These are phyloP conservation scores for Rhamnusium bicolor DNA, from an alignment of 2,888 invertebrate species.

Conservation along the genomic window DNA sequence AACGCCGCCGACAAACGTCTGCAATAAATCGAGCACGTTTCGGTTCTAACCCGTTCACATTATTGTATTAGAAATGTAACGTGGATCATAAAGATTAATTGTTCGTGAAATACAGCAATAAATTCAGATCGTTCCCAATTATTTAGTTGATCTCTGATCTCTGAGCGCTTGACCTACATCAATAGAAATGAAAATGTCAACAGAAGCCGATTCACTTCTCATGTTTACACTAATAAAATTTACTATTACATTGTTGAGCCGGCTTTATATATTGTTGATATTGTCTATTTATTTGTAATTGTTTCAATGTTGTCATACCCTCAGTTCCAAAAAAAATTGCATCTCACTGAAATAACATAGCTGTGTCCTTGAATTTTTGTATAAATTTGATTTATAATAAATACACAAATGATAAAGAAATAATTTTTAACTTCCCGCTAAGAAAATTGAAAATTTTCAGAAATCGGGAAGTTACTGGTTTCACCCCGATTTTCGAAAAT, in stretches of 20 bases:
- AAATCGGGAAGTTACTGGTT: no score
- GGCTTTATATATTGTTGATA: neutral
- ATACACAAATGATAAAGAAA: no score
- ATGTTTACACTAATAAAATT: conserved; percentile 3
- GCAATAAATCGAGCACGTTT: neutral
- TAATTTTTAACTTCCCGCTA: no score
- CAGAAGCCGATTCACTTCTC: neutral
- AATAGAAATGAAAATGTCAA: conserved; percentile 11
- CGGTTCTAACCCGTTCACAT: neutral
- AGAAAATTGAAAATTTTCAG: no score
- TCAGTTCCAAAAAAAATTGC: neutral
- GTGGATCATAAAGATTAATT: conserved; percentile 4
- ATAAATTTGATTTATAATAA: no score
- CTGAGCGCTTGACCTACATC: conserved; percentile 3
- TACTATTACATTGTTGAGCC: neutral
- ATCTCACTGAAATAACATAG: no score
- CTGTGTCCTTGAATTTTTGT: no score
- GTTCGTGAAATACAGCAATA: conserved; percentile 19
- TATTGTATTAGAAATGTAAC: conserved; percentile 16
- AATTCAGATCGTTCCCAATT: conserved; percentile 9
- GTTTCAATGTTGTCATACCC: neutral
- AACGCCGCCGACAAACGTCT: neutral
- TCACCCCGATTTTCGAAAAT: no score
- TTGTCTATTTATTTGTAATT: neutral
- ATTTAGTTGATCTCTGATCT: neutral